These are phyloP conservation scores for Xiphorhynchus elegans DNA, from an alignment of 2,113 vertebrate species.

Conservation along the genomic window DNA sequence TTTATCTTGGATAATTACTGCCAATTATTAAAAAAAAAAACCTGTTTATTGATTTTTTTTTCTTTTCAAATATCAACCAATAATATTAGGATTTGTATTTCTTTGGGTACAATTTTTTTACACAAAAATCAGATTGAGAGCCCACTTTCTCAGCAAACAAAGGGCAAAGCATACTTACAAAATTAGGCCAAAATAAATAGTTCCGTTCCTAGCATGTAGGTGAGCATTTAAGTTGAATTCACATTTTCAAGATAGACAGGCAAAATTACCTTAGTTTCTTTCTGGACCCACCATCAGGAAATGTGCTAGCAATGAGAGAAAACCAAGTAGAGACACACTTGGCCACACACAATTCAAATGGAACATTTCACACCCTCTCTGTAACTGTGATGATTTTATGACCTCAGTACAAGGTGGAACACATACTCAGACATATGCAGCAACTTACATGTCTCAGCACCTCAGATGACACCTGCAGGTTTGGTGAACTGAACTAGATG, in stretches of 20 bases:
- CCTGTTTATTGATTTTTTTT: background rate
- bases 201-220: background rate
- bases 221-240: background rate
- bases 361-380: background rate
- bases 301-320: fast-evolving
- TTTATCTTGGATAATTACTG: background rate
- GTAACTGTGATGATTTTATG: constrained; percentile 1
- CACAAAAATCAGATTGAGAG: background rate
- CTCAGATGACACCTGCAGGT: background rate
- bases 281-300: background rate
- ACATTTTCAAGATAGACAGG: background rate
- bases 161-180: background rate
- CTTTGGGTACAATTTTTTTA: background rate
- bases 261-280: background rate
- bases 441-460: background rate
- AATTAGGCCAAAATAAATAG: background rate
- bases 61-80: background rate
- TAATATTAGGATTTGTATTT: background rate
- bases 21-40: background rate
- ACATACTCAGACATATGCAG: background rate
- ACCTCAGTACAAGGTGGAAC: background rate
- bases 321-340: background rate
- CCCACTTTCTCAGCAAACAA: background rate
- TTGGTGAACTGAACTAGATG: background rate
- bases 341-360: background rate